Evolutionary conservation across 2,113 vertebrate genomes (phyloP), one percentile per base, ranked within the genome.

Genomic region (Ursus arctos): DNA sequence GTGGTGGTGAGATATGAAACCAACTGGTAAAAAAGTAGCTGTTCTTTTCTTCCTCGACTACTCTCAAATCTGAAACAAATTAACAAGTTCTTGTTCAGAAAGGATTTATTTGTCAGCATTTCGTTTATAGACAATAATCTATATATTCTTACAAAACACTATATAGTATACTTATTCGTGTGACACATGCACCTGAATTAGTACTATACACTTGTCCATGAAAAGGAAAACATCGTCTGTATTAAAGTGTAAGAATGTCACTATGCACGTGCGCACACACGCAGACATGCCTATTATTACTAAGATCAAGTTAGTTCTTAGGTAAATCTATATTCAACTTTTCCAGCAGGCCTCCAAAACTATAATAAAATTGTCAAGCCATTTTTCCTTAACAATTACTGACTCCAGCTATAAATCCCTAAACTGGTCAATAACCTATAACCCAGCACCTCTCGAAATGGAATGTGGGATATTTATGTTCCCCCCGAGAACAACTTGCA

Each of bases 391-490:
- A 98, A 98, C 90, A 86, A 95, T 98, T 84, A 94, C 85, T 98
- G 98, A 98, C 96, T 93, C 57, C 36, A 92, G 95, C 96, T 89
- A 97, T 98, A 98, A 98, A 98, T 98, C 95, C 94, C 79, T 98
- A 98, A 97, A 97, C 94, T 96, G 97, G 98, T 98, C 98, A 98
- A 98, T 98, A 98, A 98, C 98, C 98, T 98, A 98, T 98, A 98
- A 97, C 95, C 96, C 95, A 97, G 94, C 83, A 85, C 95, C 94
- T 98, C 96, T 97, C 1, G 80, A 97, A 94, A 97, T 97, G 97
- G 97, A 98, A 98, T 95, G 96, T 97, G 95, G 94, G 86, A 94
- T 98, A 97, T 97, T 98, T 98, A 98, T 92, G 97, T 76, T n/a
- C 19, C 97, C 43, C 88, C 4, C 0, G 95, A 88, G 95, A 96